Evolutionary conservation across 2,888 invertebrate genomes (phyloP).

Genomic region (Lasius platythorax): DNA sequence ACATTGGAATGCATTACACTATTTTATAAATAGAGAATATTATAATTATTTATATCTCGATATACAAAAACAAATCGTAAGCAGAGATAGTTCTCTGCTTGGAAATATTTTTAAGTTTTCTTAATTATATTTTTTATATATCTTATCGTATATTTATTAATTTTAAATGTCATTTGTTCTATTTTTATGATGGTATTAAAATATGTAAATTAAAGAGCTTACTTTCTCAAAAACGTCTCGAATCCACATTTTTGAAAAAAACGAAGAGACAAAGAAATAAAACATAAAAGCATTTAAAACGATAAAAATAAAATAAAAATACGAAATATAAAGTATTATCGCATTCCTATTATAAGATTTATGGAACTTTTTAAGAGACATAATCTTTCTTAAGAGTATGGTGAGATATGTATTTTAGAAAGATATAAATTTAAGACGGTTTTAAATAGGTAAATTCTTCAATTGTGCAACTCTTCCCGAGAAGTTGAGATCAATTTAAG

Average conservation of each 20-base stretch:
- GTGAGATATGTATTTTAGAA: background rate
- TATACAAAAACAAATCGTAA: background rate
- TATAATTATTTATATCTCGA: background rate
- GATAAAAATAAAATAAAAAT: background rate
- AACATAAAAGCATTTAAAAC: background rate
- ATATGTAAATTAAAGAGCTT: background rate
- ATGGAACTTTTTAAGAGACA: background rate
- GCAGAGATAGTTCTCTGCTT: background rate
- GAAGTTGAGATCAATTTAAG: background rate
- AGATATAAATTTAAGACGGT: background rate
- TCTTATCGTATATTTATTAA: background rate
- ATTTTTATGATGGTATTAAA: background rate
- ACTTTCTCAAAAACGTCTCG: background rate
- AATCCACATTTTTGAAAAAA: background rate
- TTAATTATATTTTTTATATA: too few species aligned
- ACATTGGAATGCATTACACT: background rate
- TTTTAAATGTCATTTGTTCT: background rate
- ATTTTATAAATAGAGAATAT: background rate
- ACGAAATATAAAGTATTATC: background rate
- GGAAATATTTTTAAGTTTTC: background rate
- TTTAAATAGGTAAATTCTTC: background rate
- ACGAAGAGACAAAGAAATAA: background rate
- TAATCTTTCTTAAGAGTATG: background rate
- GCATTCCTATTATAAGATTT: background rate
- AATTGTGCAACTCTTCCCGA: slow-evolving; percentile 22